Conservation (phyloP, 2,888 invertebrate genomes). For the Elysia crispata region DNA sequence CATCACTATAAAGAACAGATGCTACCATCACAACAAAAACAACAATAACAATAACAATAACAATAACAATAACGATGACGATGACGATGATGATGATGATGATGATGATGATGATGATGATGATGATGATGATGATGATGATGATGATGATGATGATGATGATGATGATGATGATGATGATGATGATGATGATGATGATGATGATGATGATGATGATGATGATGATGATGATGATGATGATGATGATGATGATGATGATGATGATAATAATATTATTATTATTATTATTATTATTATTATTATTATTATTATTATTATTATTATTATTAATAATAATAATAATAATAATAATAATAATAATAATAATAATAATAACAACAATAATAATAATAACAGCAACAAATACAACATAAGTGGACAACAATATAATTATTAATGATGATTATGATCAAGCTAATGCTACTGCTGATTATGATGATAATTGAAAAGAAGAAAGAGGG, state of each 20-base stretch:
- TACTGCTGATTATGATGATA: no score
- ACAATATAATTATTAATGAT: no score
- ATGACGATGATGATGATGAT: constrained; percentile 23
- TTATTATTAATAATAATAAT: neutral
- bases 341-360: no score
- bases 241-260: constrained; percentile 12
- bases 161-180: constrained; percentile 38
- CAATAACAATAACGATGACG: constrained; percentile 4
- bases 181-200: constrained; percentile 23
- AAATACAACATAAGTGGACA: no score
- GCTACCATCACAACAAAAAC: neutral
- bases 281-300: neutral
- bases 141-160: constrained; percentile 32
- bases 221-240: constrained; percentile 6
- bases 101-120: constrained; percentile 31
- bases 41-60: neutral
- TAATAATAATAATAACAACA: no score
- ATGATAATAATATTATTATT: neutral
- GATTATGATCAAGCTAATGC: no score
- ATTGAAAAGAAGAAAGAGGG: no score
- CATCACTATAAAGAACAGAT: neutral
- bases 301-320: neutral
- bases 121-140: constrained; percentile 31
- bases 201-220: constrained; percentile 12
- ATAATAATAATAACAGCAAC: no score